These are phyloP conservation scores for Odontothrips loti DNA, from an alignment of 2,888 invertebrate genomes.

Conservation along the genomic window DNA sequence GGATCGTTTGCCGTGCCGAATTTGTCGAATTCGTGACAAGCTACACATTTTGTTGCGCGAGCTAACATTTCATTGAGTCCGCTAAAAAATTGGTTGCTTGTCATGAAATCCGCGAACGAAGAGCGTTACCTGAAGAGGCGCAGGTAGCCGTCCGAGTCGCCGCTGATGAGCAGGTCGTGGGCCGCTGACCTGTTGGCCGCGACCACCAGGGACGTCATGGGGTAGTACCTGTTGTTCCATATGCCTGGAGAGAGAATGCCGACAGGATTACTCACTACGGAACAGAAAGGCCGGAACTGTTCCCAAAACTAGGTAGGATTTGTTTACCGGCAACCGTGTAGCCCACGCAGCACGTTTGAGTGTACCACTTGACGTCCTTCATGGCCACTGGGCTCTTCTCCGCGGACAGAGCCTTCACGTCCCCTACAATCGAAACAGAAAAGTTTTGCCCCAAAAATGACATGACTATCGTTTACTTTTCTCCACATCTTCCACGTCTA, in stretches of 20 bases:
- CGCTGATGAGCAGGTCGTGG: conserved; percentile 76
- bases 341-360: conserved; percentile 81
- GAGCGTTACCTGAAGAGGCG: conserved; percentile 66
- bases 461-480: no score
- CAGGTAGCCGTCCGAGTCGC: conserved; percentile 85
- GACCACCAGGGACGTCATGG: conserved; percentile 75
- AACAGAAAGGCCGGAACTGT: not conserved
- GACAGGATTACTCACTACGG: not conserved
- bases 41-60: no score
- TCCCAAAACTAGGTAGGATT: no score
- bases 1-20: no score
- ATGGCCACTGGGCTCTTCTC: conserved; percentile 84
- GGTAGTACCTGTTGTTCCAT: conserved; percentile 87
- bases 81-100: no score
- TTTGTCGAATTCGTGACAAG: no score
- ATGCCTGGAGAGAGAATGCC: conserved; percentile 55
- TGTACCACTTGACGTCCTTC: conserved; percentile 88
- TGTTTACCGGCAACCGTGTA: conserved; percentile 73
- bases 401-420: conserved; percentile 78
- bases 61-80: no score
- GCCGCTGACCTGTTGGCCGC: conserved; percentile 77
- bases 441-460: no score
- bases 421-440: conserved; percentile 59
- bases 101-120: no score
- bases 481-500: no score